Conservation (phyloP, 64 coral and sea anemone genomes). For the Pocillopora damicornis region DNA sequence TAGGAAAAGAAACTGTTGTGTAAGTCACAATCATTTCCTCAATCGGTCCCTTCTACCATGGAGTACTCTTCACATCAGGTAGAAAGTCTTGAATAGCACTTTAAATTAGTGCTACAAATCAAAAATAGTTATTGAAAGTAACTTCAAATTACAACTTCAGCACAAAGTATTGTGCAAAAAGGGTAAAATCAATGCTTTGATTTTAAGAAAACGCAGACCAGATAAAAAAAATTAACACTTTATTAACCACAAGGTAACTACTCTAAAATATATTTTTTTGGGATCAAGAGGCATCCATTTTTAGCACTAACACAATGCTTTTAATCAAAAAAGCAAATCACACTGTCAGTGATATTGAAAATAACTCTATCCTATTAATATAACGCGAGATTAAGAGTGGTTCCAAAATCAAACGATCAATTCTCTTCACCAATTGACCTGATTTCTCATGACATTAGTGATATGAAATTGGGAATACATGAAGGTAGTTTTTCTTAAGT, state of each 20-base stretch:
- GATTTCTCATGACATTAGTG: no score
- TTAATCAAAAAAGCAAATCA: background rate
- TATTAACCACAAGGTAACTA: background rate
- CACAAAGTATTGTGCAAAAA: background rate
- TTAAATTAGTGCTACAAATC: background rate
- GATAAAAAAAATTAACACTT: background rate
- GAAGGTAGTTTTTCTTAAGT: no score
- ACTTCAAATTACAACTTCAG: background rate
- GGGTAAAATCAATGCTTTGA: background rate
- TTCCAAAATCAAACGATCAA: no score
- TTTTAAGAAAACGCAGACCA: background rate
- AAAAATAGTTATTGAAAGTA: background rate
- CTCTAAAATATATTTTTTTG: background rate
- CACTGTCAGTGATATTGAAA: background rate
- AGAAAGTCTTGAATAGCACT: background rate
- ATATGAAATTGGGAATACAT: no score
- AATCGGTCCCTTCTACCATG: background rate
- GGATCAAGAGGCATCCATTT: background rate
- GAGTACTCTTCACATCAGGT: background rate
- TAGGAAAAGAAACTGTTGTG: constrained; percentile 65
- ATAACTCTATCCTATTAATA: background rate
- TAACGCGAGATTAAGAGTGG: no score
- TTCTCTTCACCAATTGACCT: no score
- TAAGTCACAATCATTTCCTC: background rate
- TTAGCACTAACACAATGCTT: background rate